phyloP scores from a whole-genome alignment of 2,113 vertebrate genomes.

The Oxyura jamaicensis region DNA sequence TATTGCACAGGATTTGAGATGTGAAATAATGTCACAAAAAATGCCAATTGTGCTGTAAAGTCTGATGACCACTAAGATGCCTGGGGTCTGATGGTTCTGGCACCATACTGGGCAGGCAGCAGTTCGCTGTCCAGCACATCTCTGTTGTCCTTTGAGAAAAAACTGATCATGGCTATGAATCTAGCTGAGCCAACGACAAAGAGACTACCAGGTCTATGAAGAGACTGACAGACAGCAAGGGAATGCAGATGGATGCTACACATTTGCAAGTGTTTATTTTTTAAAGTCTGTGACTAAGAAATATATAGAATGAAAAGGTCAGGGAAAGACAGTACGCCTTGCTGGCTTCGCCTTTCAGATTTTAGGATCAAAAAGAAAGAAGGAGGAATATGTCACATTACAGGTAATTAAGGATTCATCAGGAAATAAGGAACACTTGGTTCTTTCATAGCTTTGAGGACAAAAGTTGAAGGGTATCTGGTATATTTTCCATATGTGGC shows the following conservation, averaged over 20 bases:
- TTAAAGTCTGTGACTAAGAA: constrained; percentile 9
- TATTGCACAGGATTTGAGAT: neutral
- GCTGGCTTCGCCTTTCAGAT: constrained; percentile 19
- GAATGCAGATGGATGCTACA: neutral
- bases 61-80: accelerated
- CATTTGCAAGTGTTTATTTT: constrained; percentile 45
- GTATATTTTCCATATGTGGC: constrained; percentile 64
- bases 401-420: constrained; percentile 69
- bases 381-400: constrained; percentile 64
- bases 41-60: neutral
- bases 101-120: neutral
- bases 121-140: neutral
- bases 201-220: neutral
- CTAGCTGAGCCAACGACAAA: neutral
- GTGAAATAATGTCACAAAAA: neutral
- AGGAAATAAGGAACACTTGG: constrained; percentile 63
- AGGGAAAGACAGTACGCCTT: constrained; percentile 6
- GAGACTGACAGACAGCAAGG: neutral
- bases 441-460: constrained; percentile 43
- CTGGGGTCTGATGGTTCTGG: neutral
- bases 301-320: constrained; percentile 34
- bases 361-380: constrained; percentile 53
- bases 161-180: neutral
- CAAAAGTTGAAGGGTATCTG: constrained; percentile 63
- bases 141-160: neutral